Evolutionary conservation across 2,113 vertebrate species (phyloP).

Genomic region (Cervus canadensis): DNA sequence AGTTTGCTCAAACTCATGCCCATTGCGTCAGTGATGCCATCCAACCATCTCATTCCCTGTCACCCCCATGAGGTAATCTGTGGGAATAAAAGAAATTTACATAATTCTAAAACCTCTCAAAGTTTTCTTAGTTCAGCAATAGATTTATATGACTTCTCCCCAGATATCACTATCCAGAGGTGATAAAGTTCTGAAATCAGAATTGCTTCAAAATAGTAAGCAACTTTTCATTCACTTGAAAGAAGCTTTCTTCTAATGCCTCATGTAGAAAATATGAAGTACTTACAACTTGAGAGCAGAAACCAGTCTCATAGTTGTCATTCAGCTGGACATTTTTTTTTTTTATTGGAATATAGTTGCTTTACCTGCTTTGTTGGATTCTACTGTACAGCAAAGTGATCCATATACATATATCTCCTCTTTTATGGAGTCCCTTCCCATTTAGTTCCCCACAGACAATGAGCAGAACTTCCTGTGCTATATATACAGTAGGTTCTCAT

Average conservation of each 20-base stretch:
- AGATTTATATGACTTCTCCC: background rate
- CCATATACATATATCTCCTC: background rate
- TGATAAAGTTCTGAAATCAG: slow-evolving; percentile 29
- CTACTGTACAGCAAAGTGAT: background rate
- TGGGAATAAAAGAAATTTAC: background rate
- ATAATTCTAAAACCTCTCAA: background rate
- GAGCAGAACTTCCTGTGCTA: background rate
- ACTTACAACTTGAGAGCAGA: background rate
- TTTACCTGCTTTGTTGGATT: background rate
- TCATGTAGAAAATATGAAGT: background rate
- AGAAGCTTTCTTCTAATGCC: slow-evolving; percentile 9
- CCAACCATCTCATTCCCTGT: background rate
- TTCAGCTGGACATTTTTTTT: slow-evolving; percentile 8
- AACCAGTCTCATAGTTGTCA: background rate
- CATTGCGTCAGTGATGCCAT: background rate
- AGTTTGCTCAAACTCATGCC: background rate
- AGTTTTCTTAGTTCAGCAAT: background rate
- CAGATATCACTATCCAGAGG: background rate
- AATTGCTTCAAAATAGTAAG: slow-evolving; percentile 4
- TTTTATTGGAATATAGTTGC: background rate
- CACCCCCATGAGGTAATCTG: background rate
- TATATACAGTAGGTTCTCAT: background rate
- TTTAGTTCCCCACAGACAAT: background rate
- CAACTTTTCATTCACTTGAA: background rate
- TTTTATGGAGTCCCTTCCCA: background rate